phyloP scores from a whole-genome alignment of 2,113 vertebrate species.

The Eclectus roratus region DNA sequence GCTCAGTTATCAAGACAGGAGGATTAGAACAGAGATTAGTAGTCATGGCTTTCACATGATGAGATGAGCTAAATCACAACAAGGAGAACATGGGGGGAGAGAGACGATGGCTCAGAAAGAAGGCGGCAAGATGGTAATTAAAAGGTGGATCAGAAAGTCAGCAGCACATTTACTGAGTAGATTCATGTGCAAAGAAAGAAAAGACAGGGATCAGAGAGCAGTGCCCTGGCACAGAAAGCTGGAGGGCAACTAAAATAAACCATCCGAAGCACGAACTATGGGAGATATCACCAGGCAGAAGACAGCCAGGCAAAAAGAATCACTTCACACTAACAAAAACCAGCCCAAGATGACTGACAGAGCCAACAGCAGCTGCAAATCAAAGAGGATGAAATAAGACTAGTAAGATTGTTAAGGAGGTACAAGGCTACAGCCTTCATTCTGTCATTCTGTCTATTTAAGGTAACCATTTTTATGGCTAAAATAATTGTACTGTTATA shows the following conservation, averaged over 20 bases:
- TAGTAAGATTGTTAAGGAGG: not conserved
- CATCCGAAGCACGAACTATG: not conserved
- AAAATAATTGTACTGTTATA: not conserved
- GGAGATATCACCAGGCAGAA: not conserved
- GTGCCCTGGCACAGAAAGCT: not conserved
- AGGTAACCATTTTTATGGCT: not conserved
- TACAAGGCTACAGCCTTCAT: not conserved
- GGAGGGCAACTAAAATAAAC: not conserved
- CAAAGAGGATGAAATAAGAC: not conserved
- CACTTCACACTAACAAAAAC: not conserved
- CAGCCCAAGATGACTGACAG: not conserved
- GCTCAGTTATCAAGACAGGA: not conserved
- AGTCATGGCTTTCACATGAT: not conserved
- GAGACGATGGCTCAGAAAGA: not conserved
- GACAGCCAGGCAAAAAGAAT: constrained; percentile 5
- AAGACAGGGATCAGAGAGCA: not conserved
- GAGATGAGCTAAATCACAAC: not conserved
- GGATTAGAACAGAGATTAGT: constrained; percentile 16
- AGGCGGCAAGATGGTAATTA: not conserved
- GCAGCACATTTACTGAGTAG: not conserved
- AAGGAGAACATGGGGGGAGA: not conserved
- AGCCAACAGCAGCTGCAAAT: not conserved
- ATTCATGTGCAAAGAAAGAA: not conserved
- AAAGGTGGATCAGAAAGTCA: not conserved
- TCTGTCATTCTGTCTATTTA: not conserved